Conservation (phyloP, 30 jellyfish, hydroid and myxozoan species). For the Pseudorhiza aurosa region DNA sequence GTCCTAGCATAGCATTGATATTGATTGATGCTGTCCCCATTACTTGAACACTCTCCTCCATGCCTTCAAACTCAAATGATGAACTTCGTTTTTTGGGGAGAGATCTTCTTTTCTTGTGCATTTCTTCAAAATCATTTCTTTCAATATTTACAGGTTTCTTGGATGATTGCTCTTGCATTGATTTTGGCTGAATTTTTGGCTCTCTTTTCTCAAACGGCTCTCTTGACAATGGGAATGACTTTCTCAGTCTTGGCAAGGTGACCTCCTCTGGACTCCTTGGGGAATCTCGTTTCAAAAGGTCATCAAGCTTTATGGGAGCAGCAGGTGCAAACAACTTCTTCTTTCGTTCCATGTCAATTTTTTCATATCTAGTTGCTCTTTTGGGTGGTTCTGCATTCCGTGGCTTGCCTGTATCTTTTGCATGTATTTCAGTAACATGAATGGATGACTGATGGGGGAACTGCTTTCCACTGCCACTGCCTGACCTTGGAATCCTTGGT, state of each 20-base stretch:
- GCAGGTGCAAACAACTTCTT: slow-evolving; percentile 61
- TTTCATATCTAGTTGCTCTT: slow-evolving; percentile 39
- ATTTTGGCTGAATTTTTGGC: not conserved
- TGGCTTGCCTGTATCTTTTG: not conserved
- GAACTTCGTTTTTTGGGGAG: slow-evolving; percentile 62
- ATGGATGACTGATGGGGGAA: not conserved
- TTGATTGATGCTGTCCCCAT: slow-evolving; percentile 62
- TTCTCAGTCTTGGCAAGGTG: not conserved
- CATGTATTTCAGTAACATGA: not conserved
- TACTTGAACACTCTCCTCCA: slow-evolving; percentile 65
- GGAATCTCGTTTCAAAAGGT: slow-evolving; percentile 51
- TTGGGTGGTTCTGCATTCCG: not conserved
- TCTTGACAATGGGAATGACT: slow-evolving; percentile 5
- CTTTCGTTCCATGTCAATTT: slow-evolving; percentile 43
- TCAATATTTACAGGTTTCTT: not conserved
- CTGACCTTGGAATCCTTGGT: slow-evolving; percentile 16
- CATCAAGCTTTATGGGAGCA: slow-evolving; percentile 66
- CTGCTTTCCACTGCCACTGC: not conserved
- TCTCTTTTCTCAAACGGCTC: slow-evolving; percentile 12
- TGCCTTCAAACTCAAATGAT: slow-evolving; percentile 69
- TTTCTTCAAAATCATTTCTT: slow-evolving; percentile 22
- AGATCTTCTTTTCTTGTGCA: slow-evolving; percentile 36
- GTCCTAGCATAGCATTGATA: slow-evolving; percentile 65
- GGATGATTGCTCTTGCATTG: not conserved
- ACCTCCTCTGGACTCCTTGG: slow-evolving; percentile 65